phyloP scores from a whole-genome alignment of 2,797 vertebrate genomes.

The Synanceia verrucosa region DNA sequence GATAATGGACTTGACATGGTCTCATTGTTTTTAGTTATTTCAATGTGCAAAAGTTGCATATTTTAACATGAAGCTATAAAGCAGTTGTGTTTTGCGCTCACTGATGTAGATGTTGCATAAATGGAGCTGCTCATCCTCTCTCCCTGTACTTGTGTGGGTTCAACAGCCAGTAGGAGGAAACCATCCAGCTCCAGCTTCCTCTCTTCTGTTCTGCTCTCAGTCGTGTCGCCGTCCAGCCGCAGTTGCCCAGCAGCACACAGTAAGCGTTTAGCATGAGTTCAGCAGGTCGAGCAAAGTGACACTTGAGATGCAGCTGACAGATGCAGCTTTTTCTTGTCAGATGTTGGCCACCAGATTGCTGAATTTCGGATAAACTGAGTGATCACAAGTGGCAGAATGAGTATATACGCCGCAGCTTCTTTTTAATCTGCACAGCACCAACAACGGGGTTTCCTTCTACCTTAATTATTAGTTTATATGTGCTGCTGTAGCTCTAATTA shows the following conservation, averaged over 20 bases:
- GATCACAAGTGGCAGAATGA: not conserved
- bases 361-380: constrained; percentile 10
- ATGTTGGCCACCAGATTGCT: constrained; percentile 18
- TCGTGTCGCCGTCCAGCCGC: not conserved
- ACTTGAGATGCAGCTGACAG: constrained; percentile 44
- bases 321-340: constrained; percentile 21
- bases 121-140: constrained; percentile 37
- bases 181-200: constrained; percentile 12
- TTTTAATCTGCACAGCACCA: not conserved
- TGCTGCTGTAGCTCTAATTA: not conserved
- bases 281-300: constrained; percentile 35
- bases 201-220: not conserved
- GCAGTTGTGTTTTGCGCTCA: constrained; percentile 27
- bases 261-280: constrained; percentile 35
- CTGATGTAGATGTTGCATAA: constrained; percentile 50
- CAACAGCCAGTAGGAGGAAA: constrained; percentile 42
- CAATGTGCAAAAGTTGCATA: too few relatives aligned
- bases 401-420: not conserved
- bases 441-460: not conserved
- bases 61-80: too few relatives aligned
- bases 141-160: constrained; percentile 47
- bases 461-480: not conserved
- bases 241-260: constrained; percentile 2
- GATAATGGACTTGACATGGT: too few relatives aligned
- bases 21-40: too few relatives aligned